Conservation (phyloP, 2,797 vertebrate species). For the Eptatretus atami region DNA sequence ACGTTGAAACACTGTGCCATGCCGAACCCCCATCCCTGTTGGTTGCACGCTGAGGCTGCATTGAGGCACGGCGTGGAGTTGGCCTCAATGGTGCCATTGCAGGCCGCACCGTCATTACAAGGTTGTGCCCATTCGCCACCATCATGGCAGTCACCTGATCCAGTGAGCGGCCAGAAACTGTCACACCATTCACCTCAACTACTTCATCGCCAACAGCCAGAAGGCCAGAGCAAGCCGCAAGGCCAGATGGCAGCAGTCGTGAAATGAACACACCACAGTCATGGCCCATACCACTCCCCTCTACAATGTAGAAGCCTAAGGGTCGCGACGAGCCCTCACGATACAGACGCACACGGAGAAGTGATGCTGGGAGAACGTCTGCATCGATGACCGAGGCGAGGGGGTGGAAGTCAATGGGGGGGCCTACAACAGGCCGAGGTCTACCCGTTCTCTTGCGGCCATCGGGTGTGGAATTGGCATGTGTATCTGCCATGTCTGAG, state of each 20-base stretch:
- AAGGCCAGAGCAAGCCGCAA: constrained; percentile 3
- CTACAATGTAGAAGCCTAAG: background rate
- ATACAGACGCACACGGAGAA: constrained; percentile 4
- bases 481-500: too few relatives aligned
- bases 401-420: constrained; percentile 1
- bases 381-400: constrained; percentile 1
- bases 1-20: too few relatives aligned
- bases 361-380: constrained; percentile 1
- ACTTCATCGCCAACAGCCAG: constrained; percentile 1
- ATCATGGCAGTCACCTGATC: constrained; percentile 4
- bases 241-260: background rate
- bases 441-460: too few relatives aligned
- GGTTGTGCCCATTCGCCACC: constrained; percentile 5
- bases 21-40: too few relatives aligned
- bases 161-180: background rate
- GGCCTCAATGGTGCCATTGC: background rate
- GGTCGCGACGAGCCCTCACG: background rate
- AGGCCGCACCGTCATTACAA: constrained; percentile 5
- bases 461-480: too few relatives aligned
- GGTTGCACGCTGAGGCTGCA: too few relatives aligned
- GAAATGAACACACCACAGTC: background rate
- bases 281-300: background rate
- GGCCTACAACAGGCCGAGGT: background rate
- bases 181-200: background rate
- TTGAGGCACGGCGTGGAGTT: too few relatives aligned